Evolutionary conservation across 37 sponge, comb jelly and placozoan species (phyloP).

Genomic region (Crambe crambe): DNA sequence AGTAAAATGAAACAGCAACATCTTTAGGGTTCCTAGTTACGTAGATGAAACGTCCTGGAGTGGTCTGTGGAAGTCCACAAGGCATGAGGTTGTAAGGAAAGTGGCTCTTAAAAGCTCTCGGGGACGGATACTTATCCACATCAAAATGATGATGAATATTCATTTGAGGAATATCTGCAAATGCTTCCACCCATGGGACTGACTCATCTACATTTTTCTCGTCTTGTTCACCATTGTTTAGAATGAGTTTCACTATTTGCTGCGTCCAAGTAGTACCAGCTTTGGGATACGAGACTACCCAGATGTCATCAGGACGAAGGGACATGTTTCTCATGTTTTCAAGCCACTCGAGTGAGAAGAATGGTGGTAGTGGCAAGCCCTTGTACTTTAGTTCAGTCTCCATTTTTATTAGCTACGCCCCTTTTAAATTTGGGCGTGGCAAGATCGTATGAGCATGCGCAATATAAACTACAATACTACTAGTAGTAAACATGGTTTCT

Average conservation of each 20-base stretch:
- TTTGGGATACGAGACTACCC: slow-evolving; percentile 33
- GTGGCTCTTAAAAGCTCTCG: slow-evolving; percentile 70
- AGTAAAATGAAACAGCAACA: slow-evolving; percentile 54
- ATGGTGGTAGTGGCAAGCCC: not conserved
- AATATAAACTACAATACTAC: no score
- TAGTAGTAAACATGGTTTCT: no score
- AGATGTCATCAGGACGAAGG: slow-evolving; percentile 27
- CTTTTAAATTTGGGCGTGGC: no score
- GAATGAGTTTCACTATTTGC: slow-evolving; percentile 29
- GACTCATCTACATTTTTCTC: not conserved
- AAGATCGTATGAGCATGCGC: no score
- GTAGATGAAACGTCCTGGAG: slow-evolving; percentile 68
- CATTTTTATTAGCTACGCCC: no score
- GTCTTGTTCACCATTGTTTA: not conserved
- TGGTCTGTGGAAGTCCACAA: slow-evolving; percentile 38
- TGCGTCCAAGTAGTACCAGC: slow-evolving; percentile 44
- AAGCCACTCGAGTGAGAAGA: not conserved
- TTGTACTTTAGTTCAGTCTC: no score
- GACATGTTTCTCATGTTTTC: not conserved
- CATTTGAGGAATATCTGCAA: not conserved
- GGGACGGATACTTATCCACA: not conserved
- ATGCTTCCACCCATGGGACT: slow-evolving; percentile 25
- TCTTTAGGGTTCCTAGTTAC: slow-evolving; percentile 74
- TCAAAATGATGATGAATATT: not conserved
- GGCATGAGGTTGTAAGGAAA: slow-evolving; percentile 51